These are phyloP conservation scores for Eptatretus burgeri DNA, from an alignment of 2,113 vertebrate species.

Conservation along the genomic window DNA sequence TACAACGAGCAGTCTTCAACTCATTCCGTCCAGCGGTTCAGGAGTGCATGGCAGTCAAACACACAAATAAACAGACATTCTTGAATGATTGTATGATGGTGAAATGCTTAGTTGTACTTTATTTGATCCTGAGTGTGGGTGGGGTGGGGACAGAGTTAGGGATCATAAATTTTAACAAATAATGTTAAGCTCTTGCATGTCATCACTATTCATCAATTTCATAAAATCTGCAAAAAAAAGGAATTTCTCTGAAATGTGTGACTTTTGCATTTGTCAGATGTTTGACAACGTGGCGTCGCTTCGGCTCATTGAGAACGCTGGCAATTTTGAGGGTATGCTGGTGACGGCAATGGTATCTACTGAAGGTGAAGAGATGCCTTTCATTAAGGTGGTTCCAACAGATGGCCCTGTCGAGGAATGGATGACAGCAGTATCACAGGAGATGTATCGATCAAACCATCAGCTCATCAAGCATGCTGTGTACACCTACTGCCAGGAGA, in stretches of 20 bases:
- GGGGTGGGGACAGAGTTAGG: no score
- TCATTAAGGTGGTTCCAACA: constrained; percentile 25
- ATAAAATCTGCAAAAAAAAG: no score
- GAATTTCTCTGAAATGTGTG: not conserved
- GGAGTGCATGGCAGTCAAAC: no score
- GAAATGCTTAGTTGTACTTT: no score
- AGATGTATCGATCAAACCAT: constrained; percentile 63
- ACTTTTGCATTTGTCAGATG: constrained; percentile 27
- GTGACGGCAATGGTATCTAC: constrained; percentile 61
- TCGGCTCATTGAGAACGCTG: constrained; percentile 17
- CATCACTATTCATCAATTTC: no score
- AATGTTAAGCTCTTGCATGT: no score
- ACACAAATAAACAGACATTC: no score
- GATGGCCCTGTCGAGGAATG: constrained; percentile 66
- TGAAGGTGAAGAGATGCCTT: constrained; percentile 54
- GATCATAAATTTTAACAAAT: no score
- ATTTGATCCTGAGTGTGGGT: no score
- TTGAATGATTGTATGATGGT: no score
- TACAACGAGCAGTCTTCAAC: no score
- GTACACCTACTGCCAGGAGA: constrained; percentile 41
- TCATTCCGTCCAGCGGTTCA: no score
- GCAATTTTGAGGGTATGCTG: constrained; percentile 17
- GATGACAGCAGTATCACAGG: constrained; percentile 46
- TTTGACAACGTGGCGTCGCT: constrained; percentile 63
- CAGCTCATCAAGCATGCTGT: constrained; percentile 81